These are phyloP conservation scores for Pteromalus puparum DNA, from an alignment of 1,140 invertebrate genomes.

Conservation along the genomic window DNA sequence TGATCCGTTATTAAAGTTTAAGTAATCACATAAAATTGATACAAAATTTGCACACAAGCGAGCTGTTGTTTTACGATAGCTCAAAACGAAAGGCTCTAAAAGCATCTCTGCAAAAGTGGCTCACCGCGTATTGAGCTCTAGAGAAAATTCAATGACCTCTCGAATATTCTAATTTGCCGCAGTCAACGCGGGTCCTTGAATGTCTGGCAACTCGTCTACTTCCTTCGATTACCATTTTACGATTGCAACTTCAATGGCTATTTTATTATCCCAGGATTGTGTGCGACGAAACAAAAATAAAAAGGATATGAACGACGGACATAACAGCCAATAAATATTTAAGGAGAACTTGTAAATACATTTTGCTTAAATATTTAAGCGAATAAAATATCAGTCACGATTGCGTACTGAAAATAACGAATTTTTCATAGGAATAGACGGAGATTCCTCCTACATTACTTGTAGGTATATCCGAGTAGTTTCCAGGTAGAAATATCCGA, in stretches of 20 bases:
- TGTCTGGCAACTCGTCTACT: slow-evolving; percentile 52
- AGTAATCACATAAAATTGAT: not conserved
- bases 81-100: not conserved
- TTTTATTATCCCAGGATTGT: not conserved
- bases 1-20: not conserved
- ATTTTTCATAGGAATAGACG: too few relatives aligned
- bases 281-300: not conserved
- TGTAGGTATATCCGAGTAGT: too few relatives aligned
- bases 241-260: slow-evolving; percentile 8
- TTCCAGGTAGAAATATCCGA: too few relatives aligned
- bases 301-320: not conserved
- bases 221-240: slow-evolving; percentile 27
- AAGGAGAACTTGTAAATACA: not conserved
- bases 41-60: not conserved
- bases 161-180: slow-evolving; percentile 46
- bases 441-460: too few relatives aligned
- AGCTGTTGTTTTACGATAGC: not conserved
- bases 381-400: not conserved
- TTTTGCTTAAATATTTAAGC: not conserved
- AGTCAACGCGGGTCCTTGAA: slow-evolving; percentile 58
- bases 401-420: not conserved
- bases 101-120: not conserved
- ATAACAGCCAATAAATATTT: slow-evolving; percentile 1
- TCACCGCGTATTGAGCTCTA: slow-evolving; percentile 16
- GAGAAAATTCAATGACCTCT: slow-evolving; percentile 51